Percentiles rank a stretch among this genome's conserved stretches.
Evolutionary conservation across 2,797 vertebrate species (phyloP).

Genomic region (Sphenopsis melanotis): DNA sequence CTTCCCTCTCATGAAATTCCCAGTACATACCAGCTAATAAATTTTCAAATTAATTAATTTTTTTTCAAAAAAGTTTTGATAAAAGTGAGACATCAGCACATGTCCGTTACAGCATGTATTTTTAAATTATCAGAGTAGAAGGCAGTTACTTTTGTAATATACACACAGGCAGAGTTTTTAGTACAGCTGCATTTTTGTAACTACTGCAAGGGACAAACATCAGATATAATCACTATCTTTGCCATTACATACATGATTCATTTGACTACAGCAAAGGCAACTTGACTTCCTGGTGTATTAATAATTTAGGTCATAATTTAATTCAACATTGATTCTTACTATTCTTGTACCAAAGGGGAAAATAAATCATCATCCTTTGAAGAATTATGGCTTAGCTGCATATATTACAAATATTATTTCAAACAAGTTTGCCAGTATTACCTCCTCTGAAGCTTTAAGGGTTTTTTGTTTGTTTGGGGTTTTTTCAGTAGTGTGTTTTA

Average conservation of each 20-base stretch:
- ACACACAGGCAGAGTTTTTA: background rate
- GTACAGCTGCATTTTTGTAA: background rate
- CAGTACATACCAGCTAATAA: background rate
- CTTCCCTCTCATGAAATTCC: background rate
- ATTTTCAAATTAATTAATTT: background rate
- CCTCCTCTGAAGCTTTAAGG: background rate
- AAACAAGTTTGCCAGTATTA: background rate
- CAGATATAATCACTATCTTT: background rate
- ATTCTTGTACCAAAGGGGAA: background rate
- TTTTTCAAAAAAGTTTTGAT: background rate
- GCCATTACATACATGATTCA: background rate
- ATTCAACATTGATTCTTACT: conserved; percentile 17
- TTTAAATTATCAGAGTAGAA: background rate
- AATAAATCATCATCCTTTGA: background rate
- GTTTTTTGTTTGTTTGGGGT: background rate
- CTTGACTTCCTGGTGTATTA: conserved; percentile 10
- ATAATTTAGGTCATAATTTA: conserved; percentile 21
- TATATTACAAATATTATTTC: background rate
- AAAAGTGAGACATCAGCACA: background rate
- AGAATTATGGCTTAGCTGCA: background rate
- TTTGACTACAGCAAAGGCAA: background rate
- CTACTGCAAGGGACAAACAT: background rate
- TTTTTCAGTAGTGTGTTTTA: background rate
- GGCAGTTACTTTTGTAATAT: background rate
- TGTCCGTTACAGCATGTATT: background rate